phyloP scores from a whole-genome alignment of 2,797 vertebrate species.

The Hippoglossus hippoglossus region DNA sequence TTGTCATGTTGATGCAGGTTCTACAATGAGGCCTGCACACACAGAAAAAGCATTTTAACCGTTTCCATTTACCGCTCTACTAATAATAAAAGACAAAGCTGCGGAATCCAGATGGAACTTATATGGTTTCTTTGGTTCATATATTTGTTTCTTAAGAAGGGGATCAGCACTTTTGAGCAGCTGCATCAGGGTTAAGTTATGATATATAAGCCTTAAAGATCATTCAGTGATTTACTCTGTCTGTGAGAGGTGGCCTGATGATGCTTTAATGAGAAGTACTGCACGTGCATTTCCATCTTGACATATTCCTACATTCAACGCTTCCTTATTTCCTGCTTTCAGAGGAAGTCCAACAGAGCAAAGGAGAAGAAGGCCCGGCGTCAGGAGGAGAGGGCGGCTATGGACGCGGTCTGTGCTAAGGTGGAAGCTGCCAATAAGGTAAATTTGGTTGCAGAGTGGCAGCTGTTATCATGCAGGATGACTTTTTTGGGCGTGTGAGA shows the following conservation, averaged over 20 bases:
- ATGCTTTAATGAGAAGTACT: no score
- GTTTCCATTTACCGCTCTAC: not conserved
- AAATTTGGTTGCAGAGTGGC: conserved; percentile 21
- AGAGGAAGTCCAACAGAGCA: conserved; percentile 94
- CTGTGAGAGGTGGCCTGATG: no score
- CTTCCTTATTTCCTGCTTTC: conserved; percentile 32
- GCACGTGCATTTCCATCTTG: not conserved
- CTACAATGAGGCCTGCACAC: not conserved
- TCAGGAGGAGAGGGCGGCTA: conserved; percentile 92
- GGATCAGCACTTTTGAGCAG: no score
- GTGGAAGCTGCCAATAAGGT: conserved; percentile 97
- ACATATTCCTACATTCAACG: not conserved
- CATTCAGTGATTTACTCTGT: no score
- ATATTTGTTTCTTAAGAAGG: no score
- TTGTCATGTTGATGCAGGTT: not conserved
- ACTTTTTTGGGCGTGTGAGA: not conserved
- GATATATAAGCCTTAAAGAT: no score
- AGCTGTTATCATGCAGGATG: not conserved
- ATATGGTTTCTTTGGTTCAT: no score
- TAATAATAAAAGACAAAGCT: not conserved
- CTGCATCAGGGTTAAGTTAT: no score
- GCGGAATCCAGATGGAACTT: not conserved
- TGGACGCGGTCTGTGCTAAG: conserved; percentile 94
- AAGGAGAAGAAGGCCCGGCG: conserved; percentile 96
- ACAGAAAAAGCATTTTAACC: not conserved